phyloP scores from a whole-genome alignment of 2,113 vertebrate species.

The Illadopsis cleaveri region DNA sequence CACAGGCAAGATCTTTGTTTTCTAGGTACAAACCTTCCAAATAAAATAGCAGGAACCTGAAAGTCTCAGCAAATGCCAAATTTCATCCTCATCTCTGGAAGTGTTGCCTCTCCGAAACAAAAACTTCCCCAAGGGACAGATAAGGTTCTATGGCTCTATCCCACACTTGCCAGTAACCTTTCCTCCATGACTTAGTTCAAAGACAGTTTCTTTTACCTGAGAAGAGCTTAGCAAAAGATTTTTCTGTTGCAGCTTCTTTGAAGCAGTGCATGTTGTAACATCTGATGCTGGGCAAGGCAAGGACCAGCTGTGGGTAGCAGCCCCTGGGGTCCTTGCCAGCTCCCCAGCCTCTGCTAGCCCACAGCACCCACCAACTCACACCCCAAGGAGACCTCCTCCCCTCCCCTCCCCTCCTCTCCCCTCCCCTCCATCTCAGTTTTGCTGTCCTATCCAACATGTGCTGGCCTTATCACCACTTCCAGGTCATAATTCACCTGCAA shows the following conservation, averaged over 20 bases:
- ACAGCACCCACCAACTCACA: neutral
- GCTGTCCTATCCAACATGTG: accelerated
- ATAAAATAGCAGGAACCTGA: neutral
- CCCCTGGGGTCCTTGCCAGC: neutral
- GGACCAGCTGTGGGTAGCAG: neutral
- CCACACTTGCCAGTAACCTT: neutral
- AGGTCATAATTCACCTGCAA: neutral
- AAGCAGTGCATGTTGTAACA: accelerated
- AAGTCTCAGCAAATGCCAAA: neutral
- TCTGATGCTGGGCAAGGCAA: neutral
- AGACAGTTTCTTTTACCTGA: neutral
- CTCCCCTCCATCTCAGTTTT: neutral
- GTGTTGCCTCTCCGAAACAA: neutral
- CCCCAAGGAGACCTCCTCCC: neutral
- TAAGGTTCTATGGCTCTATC: neutral
- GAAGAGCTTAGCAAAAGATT: neutral
- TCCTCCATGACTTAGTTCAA: neutral
- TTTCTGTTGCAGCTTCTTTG: neutral
- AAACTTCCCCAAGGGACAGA: neutral
- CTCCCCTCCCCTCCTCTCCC: neutral
- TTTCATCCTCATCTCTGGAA: neutral
- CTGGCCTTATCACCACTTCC: neutral
- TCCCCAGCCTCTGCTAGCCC: neutral
- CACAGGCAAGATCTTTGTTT: neutral
- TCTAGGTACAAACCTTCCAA: neutral